Evolutionary conservation across 2,797 vertebrate species (phyloP).

Genomic region (Buceros bicornis): DNA sequence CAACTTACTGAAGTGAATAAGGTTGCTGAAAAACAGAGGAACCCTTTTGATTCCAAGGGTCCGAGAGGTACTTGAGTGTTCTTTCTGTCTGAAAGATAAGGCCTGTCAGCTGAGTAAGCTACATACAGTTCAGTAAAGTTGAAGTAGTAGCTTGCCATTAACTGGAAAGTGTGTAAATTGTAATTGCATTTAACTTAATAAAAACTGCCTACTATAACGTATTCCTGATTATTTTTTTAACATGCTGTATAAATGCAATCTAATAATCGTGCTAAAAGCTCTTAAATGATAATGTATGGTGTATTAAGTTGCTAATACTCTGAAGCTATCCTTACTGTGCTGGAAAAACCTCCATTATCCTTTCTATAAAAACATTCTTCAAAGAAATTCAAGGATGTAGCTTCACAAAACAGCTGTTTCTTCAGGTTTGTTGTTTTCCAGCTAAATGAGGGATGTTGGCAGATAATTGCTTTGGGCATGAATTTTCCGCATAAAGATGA

Average conservation of each 20-base stretch:
- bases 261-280: background rate
- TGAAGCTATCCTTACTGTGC: background rate
- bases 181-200: background rate
- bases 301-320: background rate
- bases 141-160: background rate
- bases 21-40: background rate
- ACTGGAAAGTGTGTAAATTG: background rate
- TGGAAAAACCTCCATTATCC: background rate
- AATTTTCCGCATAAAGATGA: constrained; percentile 10
- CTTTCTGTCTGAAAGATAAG: background rate
- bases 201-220: background rate
- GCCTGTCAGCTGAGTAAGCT: background rate
- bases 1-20: background rate
- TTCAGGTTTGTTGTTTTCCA: constrained; percentile 38
- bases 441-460: constrained; percentile 37
- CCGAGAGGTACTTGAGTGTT: background rate
- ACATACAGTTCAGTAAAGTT: background rate
- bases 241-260: background rate
- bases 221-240: background rate
- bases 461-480: constrained; percentile 34
- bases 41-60: background rate
- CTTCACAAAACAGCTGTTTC: background rate
- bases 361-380: background rate
- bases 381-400: background rate
- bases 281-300: background rate